A percentile compares a stretch with the other conserved stretches of the same genome.
Conservation (phyloP, 2,888 invertebrate genomes). For the Megamerina dolium region DNA sequence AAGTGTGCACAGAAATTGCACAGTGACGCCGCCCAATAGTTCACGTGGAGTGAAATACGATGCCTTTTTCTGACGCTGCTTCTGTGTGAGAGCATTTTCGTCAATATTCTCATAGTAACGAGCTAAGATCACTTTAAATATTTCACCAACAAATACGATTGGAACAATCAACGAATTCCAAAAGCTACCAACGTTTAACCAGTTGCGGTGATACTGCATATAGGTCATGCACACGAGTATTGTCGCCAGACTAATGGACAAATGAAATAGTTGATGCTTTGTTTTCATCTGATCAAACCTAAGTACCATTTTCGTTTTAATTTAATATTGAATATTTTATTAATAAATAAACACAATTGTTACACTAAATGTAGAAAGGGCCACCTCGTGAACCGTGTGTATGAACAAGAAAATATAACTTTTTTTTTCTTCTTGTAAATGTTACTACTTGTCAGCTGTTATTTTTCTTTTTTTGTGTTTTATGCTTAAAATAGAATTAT, state of each 20-base stretch:
- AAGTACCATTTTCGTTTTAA: conserved; percentile 39
- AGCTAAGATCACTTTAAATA: conserved; percentile 40
- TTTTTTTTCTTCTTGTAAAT: no score
- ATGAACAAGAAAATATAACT: no score
- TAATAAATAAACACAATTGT: no score
- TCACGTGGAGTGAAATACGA: conserved; percentile 39
- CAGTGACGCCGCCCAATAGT: conserved; percentile 35
- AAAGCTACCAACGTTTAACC: conserved; percentile 43
- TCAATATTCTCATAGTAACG: conserved; percentile 39
- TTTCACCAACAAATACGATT: conserved; percentile 42
- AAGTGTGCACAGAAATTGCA: conserved; percentile 42
- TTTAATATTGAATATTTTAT: no score
- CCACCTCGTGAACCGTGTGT: no score
- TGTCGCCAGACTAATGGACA: conserved; percentile 44
- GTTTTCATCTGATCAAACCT: conserved; percentile 47
- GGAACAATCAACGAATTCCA: conserved; percentile 46
- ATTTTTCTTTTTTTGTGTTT: no score
- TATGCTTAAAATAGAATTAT: no score
- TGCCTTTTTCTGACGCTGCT: conserved; percentile 41
- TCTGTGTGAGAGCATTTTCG: conserved; percentile 30
- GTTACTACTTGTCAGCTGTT: no score
- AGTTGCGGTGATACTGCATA: conserved; percentile 42
- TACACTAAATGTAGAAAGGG: no score
- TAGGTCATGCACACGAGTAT: conserved; percentile 46
- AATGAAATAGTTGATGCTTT: conserved; percentile 47